Evolutionary conservation across 2,797 vertebrate genomes (phyloP), one percentile per base, ranked within the genome.

Genomic region (Sebastes aleutianus): DNA sequence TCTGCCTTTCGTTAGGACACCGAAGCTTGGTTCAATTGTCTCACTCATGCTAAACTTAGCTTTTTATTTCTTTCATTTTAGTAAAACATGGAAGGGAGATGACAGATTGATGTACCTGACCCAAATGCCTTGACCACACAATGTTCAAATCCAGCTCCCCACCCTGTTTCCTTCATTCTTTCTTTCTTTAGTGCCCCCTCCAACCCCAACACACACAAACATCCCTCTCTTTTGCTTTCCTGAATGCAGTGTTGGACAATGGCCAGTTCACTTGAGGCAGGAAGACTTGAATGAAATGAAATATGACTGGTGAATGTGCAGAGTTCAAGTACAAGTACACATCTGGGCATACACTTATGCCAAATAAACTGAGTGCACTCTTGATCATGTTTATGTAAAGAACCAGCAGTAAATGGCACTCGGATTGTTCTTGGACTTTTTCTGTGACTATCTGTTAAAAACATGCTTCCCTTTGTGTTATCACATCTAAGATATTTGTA

Each of bases 231-330:
- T 58, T 54, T 79, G 59, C 80, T 70, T 87, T 72, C 61, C 79
- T 84, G 73, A 86, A 83, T 85, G 76, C 61, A 76, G 8, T 59
- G 36, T 78, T 93, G 85, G 80, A 90, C 70, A 65, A 32, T 80
- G 36, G 76, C 85, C 89, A 82, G 47, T 87, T 85, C 34, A 79
- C 47, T 79, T 58, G 26, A 79, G 58, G 82, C 84, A 86, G 72
- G 76, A 86, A 79, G 78, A 76, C 85, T 80, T 90, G 70, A 89
- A 88, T 84, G 39, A 85, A 86, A 87, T 88, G 54, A 85, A 85
- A 85, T 78, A 86, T 79, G 76, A 83, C 74, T 83, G 57, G 70
- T 77, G 62, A 85, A 76, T 7, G 62, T 84, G 78, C 76, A 62
- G 58, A 77, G 79, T 84, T 83, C 62, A 87, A 80, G 69, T 67